Conservation (phyloP, 2,113 vertebrate species). For the Heterocephalus glaber region DNA sequence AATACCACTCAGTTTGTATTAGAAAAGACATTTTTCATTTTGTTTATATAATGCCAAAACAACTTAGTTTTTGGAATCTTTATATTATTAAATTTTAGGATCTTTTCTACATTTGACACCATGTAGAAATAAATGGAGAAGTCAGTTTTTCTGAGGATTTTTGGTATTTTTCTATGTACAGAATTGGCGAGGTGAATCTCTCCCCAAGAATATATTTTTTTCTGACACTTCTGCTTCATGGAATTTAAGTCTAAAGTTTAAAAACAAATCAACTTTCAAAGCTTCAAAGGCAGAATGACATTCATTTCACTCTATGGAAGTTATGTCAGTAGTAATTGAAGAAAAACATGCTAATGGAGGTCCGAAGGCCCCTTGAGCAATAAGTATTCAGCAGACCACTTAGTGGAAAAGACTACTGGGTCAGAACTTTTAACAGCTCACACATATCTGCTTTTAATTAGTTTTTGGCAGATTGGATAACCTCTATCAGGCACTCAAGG, state of each 20-base stretch:
- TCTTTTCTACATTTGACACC: not conserved
- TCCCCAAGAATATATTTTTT: not conserved
- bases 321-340: slow-evolving; percentile 55
- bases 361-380: slow-evolving; percentile 53
- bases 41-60: not conserved
- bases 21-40: not conserved
- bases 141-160: not conserved
- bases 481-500: not conserved
- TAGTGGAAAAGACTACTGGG: not conserved
- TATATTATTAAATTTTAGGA: not conserved
- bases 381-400: slow-evolving; percentile 19
- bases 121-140: slow-evolving; percentile 20
- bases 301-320: slow-evolving; percentile 66
- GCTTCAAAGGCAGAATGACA: slow-evolving; percentile 58
- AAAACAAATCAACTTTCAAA: slow-evolving; percentile 72
- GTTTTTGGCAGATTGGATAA: slow-evolving; percentile 48
- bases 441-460: slow-evolving; percentile 68
- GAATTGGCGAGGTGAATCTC: not conserved
- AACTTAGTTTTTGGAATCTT: not conserved
- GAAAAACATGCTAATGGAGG: slow-evolving; percentile 49
- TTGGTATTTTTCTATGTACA: not conserved
- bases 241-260: slow-evolving; percentile 52
- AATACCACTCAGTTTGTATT: not conserved
- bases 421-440: slow-evolving; percentile 61
- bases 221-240: slow-evolving; percentile 60